phyloP scores from a whole-genome alignment of 2,113 vertebrate species.

The Marmota flaviventris region DNA sequence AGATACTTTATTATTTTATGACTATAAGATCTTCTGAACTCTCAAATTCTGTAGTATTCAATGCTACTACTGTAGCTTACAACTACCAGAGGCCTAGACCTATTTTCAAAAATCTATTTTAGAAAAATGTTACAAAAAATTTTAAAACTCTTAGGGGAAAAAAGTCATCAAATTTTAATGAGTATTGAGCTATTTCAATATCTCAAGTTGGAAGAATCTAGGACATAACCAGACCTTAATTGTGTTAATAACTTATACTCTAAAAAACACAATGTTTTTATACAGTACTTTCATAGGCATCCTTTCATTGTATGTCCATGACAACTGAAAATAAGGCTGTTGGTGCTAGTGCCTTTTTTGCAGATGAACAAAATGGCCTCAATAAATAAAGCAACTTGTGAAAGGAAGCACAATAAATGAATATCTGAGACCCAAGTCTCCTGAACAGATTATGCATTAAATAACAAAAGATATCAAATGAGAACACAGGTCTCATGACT shows the following conservation, averaged over 20 bases:
- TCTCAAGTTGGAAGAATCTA: constrained; percentile 40
- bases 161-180: constrained; percentile 61
- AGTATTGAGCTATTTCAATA: constrained; percentile 23
- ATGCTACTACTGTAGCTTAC: background rate
- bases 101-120: constrained; percentile 49
- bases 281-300: background rate
- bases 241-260: constrained; percentile 51
- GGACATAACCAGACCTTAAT: background rate
- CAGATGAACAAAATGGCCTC: background rate
- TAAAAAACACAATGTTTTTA: constrained; percentile 43
- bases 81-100: background rate
- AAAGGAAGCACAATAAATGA: background rate
- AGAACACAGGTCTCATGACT: background rate
- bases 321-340: background rate
- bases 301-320: constrained; percentile 14
- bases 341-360: background rate
- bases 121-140: constrained; percentile 18
- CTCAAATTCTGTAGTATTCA: background rate
- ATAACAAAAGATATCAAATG: background rate
- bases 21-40: constrained; percentile 11
- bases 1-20: constrained; percentile 7
- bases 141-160: constrained; percentile 17
- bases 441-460: background rate
- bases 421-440: background rate
- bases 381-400: background rate